These are phyloP conservation scores for Netta rufina DNA, from an alignment of 2,797 vertebrate species.

Conservation along the genomic window DNA sequence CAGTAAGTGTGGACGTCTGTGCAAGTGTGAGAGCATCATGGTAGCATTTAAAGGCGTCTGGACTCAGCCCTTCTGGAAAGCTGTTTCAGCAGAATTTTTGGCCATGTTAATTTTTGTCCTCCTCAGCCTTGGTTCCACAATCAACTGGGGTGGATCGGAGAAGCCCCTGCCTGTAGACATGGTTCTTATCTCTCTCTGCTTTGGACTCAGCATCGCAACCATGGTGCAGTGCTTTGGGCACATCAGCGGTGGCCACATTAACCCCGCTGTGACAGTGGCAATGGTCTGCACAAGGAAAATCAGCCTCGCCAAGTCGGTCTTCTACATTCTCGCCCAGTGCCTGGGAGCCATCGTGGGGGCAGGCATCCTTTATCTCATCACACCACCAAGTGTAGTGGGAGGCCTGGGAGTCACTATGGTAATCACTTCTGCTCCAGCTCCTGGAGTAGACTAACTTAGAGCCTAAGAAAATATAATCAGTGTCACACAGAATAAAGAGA, in stretches of 20 bases:
- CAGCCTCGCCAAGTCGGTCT: conserved; percentile 90
- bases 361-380: conserved; percentile 89
- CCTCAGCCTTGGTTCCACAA: conserved; percentile 91
- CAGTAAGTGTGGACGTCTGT: conserved; percentile 88
- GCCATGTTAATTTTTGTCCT: conserved; percentile 93
- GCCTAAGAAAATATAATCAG: neutral
- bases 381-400: conserved; percentile 84
- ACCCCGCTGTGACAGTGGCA: conserved; percentile 91
- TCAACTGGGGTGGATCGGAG: conserved; percentile 87
- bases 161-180: conserved; percentile 86
- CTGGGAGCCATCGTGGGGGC: conserved; percentile 90
- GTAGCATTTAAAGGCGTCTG: conserved; percentile 94
- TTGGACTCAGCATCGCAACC: conserved; percentile 94
- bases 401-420: conserved; percentile 89
- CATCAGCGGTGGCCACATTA: conserved; percentile 95
- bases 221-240: conserved; percentile 96
- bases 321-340: conserved; percentile 92
- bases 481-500: neutral
- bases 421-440: conserved; percentile 47
- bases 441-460: neutral
- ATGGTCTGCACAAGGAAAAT: conserved; percentile 93
- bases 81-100: conserved; percentile 91
- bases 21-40: conserved; percentile 86
- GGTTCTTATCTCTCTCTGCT: conserved; percentile 94
- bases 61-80: conserved; percentile 96